Conservation (phyloP, 1,140 invertebrate species). For the Caenorhabditis remanei region DNA sequence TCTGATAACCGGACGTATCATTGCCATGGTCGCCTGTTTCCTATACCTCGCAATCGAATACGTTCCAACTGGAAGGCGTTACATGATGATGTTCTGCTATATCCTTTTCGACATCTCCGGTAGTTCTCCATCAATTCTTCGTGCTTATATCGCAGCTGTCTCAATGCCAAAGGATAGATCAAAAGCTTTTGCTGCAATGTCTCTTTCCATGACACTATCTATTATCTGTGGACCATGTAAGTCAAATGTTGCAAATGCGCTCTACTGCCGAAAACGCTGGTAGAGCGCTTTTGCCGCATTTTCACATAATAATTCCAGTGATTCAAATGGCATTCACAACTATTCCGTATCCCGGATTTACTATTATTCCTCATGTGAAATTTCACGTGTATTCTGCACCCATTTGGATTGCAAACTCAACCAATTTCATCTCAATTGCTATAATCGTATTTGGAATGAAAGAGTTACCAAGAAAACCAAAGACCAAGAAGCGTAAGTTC, state of each 20-base stretch:
- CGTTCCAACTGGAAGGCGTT: constrained; percentile 55
- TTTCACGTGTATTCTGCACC: constrained; percentile 62
- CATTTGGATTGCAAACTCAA: constrained; percentile 58
- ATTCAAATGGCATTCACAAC: constrained; percentile 58
- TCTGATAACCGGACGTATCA: constrained; percentile 36
- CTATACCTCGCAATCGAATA: constrained; percentile 45
- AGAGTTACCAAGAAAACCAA: constrained; percentile 49
- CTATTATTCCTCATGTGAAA: constrained; percentile 47
- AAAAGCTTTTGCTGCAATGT: constrained; percentile 48
- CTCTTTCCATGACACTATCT: constrained; percentile 44
- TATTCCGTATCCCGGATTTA: constrained; percentile 57
- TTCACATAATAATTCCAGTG: constrained; percentile 22
- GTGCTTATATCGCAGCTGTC: constrained; percentile 51
- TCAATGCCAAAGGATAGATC: constrained; percentile 50
- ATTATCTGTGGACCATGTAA: constrained; percentile 56
- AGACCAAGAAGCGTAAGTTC: constrained; percentile 46
- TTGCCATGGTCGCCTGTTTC: constrained; percentile 55
- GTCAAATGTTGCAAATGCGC: neutral
- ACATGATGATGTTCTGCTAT: constrained; percentile 56
- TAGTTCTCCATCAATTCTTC: constrained; percentile 47
- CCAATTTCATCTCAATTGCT: constrained; percentile 60
- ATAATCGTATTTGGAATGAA: constrained; percentile 57
- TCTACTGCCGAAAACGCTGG: neutral
- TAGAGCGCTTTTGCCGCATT: neutral
- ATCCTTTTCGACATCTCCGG: constrained; percentile 40